Evolutionary conservation across 2,113 vertebrate genomes (phyloP), one percentile per base, ranked within the genome.

Genomic region (Pachyramphus minor): DNA sequence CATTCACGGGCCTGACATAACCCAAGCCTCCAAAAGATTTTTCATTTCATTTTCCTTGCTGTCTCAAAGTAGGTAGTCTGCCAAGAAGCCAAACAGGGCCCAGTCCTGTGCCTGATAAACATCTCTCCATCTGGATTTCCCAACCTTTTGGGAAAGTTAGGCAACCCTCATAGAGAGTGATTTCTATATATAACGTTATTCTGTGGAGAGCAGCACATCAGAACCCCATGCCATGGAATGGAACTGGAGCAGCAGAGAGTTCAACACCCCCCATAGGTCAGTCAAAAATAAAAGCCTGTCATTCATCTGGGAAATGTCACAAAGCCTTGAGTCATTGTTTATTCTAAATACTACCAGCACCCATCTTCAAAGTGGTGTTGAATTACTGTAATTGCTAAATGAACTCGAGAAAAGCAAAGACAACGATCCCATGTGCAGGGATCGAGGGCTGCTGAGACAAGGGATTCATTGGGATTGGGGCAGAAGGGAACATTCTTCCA

Each of bases 61-160:
- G 35, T n/a, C 84, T 91, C 76, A n/a, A 86, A 84, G 80, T 11
- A 84, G 77, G 74, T 68, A 67, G 35, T 12, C 62, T 96, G 91
- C 91, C 94, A 96, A 94, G 87, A 81, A 89, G 53, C 63, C 50
- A 82, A 72, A n/a, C 58, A n/a, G 73, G 45, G 62, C 82, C 59
- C 93, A 95, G 67, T 82, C 87, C 91, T 17, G 5, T 8, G 81
- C 71, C 91, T 79, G 91, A 91, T 93, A 94, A 96, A 85, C 67
- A 96, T 94, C 91, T 50, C 74, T 59, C 60, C 87, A 35, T 31
- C 44, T 67, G 42, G 75, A 83, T 94, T 95, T 93, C 93, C 87
- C 78, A 95, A 91, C 82, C 67, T 79, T 90, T 96, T 37, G 63
- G 74, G 63, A 83, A 86, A 83, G 82, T 94, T 69, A 83, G 80